Base-by-base conservation (phyloP, 1,140 invertebrate species). In the Macrocentrus cingulum region DNA sequence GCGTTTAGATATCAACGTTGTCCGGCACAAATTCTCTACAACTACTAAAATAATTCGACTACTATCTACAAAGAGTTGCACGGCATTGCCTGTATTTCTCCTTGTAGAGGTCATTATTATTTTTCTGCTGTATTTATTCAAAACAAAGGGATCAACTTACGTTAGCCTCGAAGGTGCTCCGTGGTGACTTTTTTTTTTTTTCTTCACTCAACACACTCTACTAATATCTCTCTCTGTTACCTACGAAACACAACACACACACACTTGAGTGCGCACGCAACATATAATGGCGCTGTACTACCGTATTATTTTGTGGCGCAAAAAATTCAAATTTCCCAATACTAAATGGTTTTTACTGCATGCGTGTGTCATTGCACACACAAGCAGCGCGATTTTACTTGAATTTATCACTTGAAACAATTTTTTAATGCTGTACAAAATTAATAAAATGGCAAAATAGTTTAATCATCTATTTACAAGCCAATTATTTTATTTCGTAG, bases 31-130 rank as follows among this genome's bases (percentile, higher is more conserved):
- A 45, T 20, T 48, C 29, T 20, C 56, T 41, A 48, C 58, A 61
- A 45, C 52, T 56, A 66, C 56, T 44, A 45, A 36, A 41, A 49
- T 8, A 9, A n/a, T 34, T 16, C 11, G 37, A 34, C 13, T 25
- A 51, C 29, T 51, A 51, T 2, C 13, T 34, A 13, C 7, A 8
- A 36, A 32, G 11, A 5, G 66, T 36, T 46, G 15, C 32, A 54
- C 9, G 18, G 8, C n/a, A 18, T 20, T 8, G 15, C 60, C 59
- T 48, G 49, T 56, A 59, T 58, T 34, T 59, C 7, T 23, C 15
- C 45, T 50, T 13, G 20, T 54, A 48, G 25, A 20, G 25, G 25
- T 29, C 25, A 29, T 69, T 56, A 59, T 23, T 41, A 9, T 48
- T 7, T 39, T 25, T 63, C 48, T 52, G 22, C 32, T 39, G 22